Evolutionary conservation across 2,888 invertebrate genomes (phyloP), one percentile per base, ranked within the genome.

Genomic region (Melolontha melolontha): DNA sequence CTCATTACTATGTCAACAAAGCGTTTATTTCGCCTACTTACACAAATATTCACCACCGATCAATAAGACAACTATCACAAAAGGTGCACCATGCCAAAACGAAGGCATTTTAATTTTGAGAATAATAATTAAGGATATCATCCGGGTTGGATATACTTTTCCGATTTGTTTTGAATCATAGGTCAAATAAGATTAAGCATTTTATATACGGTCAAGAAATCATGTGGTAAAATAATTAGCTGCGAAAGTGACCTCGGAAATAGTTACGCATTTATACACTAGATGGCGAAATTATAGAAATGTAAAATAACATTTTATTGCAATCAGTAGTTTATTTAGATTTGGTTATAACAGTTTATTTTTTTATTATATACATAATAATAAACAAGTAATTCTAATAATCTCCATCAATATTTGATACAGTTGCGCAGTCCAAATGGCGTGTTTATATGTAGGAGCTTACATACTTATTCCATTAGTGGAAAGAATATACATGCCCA

Each of bases 401-500:
- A 68, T 68, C 68, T 68, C 34, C 68, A 68, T 63, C 40, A 12
- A 49, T 68, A 68, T 68, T 68, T 68, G 68, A 68, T 64, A 51
- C 34, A 44, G 55, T 52, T 64, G 17, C 34, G 42, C 27, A 6
- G 54, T 47, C n/a, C 34, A 10, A 42, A n/a, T 41, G n/a, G 42
- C 12, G 27, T 51, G 49, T 50, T 16, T 27, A 12, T 8, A 1
- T 5, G n/a, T n/a, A 17, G 7, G n/a, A 29, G 47, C 17, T 7
- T n/a, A 22, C 40, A 29, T 59, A 52, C 44, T 55, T 52, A 68
- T 51, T 68, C 65, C 42, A 79, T 66, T 17, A 80, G 69, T 5
- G 86, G 84, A 68, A 86, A 86, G 75, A 82, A 86, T n/a, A 86
- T 77, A 27, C 79, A 77, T 4, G 84, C 84, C 86, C 86, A 86